These are phyloP conservation scores for Cercocebus atys DNA, from an alignment of 2,113 vertebrate genomes.

Conservation along the genomic window DNA sequence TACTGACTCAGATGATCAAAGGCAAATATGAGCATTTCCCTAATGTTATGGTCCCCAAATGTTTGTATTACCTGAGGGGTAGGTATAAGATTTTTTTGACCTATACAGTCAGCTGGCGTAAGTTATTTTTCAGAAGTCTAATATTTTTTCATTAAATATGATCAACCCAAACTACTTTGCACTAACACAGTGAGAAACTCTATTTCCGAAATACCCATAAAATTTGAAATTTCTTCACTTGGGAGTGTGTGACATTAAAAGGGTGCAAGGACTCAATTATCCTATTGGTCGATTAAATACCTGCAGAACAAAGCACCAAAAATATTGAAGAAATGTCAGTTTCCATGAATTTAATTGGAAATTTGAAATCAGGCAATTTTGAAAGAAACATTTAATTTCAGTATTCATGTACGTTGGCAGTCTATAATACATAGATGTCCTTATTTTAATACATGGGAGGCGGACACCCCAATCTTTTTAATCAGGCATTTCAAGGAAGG, in stretches of 20 bases:
- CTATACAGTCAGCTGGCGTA: neutral
- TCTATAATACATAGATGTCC: neutral
- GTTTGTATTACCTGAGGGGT: neutral
- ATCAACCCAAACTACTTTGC: neutral
- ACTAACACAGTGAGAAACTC: neutral
- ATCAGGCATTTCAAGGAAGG: neutral
- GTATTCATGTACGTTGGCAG: neutral
- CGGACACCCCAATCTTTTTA: neutral
- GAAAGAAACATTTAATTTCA: neutral
- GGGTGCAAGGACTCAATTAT: neutral
- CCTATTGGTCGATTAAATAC: neutral
- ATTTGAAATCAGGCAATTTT: neutral
- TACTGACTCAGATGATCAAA: neutral
- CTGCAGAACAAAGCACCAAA: neutral
- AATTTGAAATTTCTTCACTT: neutral
- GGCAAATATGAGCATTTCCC: neutral
- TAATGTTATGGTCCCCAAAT: neutral
- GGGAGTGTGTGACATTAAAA: neutral
- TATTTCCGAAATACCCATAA: neutral
- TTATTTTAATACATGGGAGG: neutral
- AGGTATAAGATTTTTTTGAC: neutral
- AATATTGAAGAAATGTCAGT: neutral
- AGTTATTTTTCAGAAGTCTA: conserved; percentile 18
- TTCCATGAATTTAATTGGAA: conserved; percentile 16
- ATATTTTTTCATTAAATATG: conserved; percentile 24